Base-by-base conservation (phyloP, 2,888 invertebrate species). In the Papilio protenor region DNA sequence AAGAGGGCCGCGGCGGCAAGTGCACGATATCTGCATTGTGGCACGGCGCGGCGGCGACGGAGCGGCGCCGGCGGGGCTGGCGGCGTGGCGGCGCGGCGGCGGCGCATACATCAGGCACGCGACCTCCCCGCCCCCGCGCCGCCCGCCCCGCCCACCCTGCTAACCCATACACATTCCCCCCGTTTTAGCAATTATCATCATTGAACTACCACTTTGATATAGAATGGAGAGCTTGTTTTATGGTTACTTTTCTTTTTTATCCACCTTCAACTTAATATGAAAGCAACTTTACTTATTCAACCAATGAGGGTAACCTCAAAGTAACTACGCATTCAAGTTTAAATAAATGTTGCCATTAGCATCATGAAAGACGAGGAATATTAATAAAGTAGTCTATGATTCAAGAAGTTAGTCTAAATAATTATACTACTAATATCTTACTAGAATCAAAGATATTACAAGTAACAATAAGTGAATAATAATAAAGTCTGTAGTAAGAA, bases 21-120 rank as follows among this genome's bases (percentile, higher is more conserved):
- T 91, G 90, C 92, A 91, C 91, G 91, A 89, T 91, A 91, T 91
- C 92, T 92, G 92, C 92, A 92, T 89, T 88, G 89, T 87, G 87
- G 55, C n/a, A 55, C n/a, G 55, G 10, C 55, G 85, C 84, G 83
- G 84, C 83, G 83, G 87, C 84, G 86, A 88, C 84, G 92, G 92
- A 93, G 93, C 92, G 93, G 91, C 93, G 93, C 93, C 94, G 94
- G 94, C 94, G 94, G 88, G 88, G 89, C 89, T 89, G 93, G 88
- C 91, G 89, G 85, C 88, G 87, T 85, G 93, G 93, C 93, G 94
- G 92, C 92, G 92, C 92, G 92, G 90, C 91, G 92, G 93, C 93
- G 94, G 92, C 92, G 93, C 92, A 93, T 93, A 93, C 91, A 93
- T 93, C 93, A 94, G 88, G 88, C 94, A 94, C 92, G 94, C 94